Percentiles rank a stretch among this genome's conserved stretches.
Evolutionary conservation across 1,140 invertebrate genomes (phyloP).

Genomic region (Papilio xuthus): DNA sequence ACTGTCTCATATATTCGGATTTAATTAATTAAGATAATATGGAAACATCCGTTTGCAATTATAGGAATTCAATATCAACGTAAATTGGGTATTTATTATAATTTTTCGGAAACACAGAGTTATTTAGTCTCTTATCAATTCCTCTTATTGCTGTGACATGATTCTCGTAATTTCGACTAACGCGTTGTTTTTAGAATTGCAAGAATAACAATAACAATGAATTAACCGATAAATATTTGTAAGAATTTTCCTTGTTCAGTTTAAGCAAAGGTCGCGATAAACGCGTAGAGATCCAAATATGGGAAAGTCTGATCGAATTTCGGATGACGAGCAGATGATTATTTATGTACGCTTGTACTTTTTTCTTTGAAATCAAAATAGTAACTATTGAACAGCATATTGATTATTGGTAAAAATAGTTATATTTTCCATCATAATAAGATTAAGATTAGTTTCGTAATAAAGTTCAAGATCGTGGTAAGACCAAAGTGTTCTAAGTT

Average conservation of each 20-base stretch:
- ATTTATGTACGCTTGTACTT: not conserved
- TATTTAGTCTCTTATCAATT: constrained; percentile 29
- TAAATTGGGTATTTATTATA: constrained; percentile 32
- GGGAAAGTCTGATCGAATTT: constrained; percentile 2
- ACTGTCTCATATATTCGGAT: constrained; percentile 15
- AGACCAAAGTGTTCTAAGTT: too few species aligned
- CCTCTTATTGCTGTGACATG: constrained; percentile 30
- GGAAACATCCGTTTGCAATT: constrained; percentile 22
- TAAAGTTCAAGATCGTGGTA: not conserved
- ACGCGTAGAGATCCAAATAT: not conserved
- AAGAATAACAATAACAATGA: not conserved
- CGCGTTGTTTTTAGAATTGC: constrained; percentile 7
- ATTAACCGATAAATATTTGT: not conserved
- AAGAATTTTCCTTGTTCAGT: constrained; percentile 8
- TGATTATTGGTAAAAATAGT: not conserved
- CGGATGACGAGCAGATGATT: not conserved
- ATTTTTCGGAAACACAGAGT: not conserved
- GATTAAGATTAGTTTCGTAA: not conserved
- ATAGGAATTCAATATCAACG: constrained; percentile 25
- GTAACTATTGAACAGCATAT: not conserved
- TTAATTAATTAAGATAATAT: constrained; percentile 29
- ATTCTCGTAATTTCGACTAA: not conserved
- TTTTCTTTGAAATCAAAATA: not conserved
- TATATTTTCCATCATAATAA: not conserved
- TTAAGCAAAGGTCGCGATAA: constrained; percentile 1